Base-by-base conservation (phyloP, 2,888 invertebrate genomes). In the Adelognathus sp. region DNA sequence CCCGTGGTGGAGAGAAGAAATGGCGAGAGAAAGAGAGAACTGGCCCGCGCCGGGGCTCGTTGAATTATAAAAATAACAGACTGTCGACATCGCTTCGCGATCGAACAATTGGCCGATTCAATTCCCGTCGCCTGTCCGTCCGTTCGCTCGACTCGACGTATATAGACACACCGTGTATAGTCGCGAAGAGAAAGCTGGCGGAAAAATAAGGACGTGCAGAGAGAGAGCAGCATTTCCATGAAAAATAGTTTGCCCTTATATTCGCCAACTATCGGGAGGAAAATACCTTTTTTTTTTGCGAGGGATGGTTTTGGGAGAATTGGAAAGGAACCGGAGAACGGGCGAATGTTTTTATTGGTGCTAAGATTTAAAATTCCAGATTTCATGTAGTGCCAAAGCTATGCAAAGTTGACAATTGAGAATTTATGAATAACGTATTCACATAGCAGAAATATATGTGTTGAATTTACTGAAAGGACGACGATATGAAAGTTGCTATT, bases 61-160 rank as follows among this genome's bases (percentile, higher is more conserved):
- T 86, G 88, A 90, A 90, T 90, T 89, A 89, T 88, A 89, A 90
- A 89, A 90, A 90, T 90, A 90, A 90, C 90, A 90, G 85, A 85
- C 84, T 84, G 84, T 71, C 74, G 79, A 70, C 79, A 71, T 79
- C 70, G 77, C 63, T 75, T 80, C 84, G 80, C 84, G 86, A 89
- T 89, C 88, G 88, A 88, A 89, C 89, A 89, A 89, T 90, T 86
- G 89, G 85, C 86, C 79, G 86, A 86, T 88, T 87, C 83, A 83
- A 84, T 84, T 84, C 86, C 81, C 83, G 85, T 83, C 79, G 85
- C 79, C 78, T 56, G 66, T 39, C 67, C 50, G 66, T 18, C n/a
- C n/a, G n/a, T 67, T 67, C 52, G 50, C 33, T 69, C 44, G 44
- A 46, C 64, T 75, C 70, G 46, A 58, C 41, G 60, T 52, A 24